Conservation (phyloP, 2,888 invertebrate species). For the Ceratothoa steindachneri region DNA sequence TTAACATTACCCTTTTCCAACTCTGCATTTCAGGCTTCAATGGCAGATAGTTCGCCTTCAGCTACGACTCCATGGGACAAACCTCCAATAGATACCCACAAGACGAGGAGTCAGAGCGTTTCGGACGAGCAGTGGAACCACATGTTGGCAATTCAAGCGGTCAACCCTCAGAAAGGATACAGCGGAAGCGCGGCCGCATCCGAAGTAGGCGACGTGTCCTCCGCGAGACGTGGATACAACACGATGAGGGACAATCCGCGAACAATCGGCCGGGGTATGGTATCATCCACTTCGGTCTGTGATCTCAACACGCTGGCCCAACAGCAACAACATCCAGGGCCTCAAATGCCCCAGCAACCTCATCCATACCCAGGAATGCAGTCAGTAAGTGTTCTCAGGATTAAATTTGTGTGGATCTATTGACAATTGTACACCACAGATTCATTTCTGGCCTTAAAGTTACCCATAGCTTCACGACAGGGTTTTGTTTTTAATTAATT, state of each 20-base stretch:
- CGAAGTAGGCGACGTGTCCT: neutral
- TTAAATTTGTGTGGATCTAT: no score
- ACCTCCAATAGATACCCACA: neutral
- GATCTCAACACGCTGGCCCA: slow-evolving; percentile 42
- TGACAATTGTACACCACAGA: no score
- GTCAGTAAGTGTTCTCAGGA: slow-evolving; percentile 4
- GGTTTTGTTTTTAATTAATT: no score
- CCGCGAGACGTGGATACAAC: slow-evolving; percentile 19
- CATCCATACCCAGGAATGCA: neutral
- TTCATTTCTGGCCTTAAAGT: no score
- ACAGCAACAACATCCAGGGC: slow-evolving; percentile 22
- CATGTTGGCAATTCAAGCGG: slow-evolving; percentile 26
- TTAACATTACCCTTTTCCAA: no score
- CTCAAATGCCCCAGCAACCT: slow-evolving; percentile 1
- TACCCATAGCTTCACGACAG: no score
- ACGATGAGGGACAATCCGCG: slow-evolving; percentile 17
- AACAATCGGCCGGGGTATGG: slow-evolving; percentile 36
- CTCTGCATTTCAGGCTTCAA: slow-evolving; percentile 24
- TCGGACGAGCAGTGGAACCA: slow-evolving; percentile 46
- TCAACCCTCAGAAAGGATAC: neutral
- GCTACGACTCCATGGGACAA: slow-evolving; percentile 4
- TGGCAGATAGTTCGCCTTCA: slow-evolving; percentile 4
- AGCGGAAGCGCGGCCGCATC: neutral
- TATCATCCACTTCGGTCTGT: slow-evolving; percentile 44
- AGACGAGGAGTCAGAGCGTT: slow-evolving; percentile 29